Evolutionary conservation across 1,140 invertebrate genomes (phyloP).

Genomic region (Ceratosolen solmsi): DNA sequence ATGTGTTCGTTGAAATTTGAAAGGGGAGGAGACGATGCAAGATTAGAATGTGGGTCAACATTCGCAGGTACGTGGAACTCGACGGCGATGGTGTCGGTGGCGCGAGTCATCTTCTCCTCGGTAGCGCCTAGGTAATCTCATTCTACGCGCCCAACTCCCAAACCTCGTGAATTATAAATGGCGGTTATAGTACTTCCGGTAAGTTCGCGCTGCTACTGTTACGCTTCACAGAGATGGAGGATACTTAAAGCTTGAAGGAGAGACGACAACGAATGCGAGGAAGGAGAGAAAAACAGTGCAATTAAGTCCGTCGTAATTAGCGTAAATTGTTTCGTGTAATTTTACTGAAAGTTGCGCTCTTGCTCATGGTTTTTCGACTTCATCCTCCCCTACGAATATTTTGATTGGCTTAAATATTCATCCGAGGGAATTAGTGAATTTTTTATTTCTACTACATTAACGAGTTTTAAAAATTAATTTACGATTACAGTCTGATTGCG

Average conservation of each 20-base stretch:
- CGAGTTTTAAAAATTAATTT: conserved; percentile 1
- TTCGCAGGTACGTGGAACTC: neutral
- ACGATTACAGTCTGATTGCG: neutral
- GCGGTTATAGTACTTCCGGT: conserved; percentile 57
- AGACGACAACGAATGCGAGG: conserved; percentile 43
- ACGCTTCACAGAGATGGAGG: neutral
- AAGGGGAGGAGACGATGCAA: neutral
- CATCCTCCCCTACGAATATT: neutral
- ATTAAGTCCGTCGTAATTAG: conserved; percentile 72
- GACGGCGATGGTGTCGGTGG: conserved; percentile 17
- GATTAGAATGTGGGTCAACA: conserved; percentile 31
- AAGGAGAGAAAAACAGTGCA: conserved; percentile 53
- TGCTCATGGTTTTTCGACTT: neutral
- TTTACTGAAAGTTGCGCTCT: conserved; percentile 47
- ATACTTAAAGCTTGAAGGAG: conserved; percentile 54
- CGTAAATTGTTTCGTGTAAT: conserved; percentile 70
- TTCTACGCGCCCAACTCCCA: conserved; percentile 55
- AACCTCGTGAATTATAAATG: conserved; percentile 69
- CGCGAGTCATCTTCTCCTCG: conserved; percentile 44
- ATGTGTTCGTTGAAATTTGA: conserved; percentile 17
- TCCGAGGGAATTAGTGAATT: neutral
- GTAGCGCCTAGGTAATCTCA: conserved; percentile 56
- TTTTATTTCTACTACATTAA: neutral
- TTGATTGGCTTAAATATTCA: conserved; percentile 24
- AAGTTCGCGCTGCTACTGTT: neutral